Base-by-base conservation (phyloP, 2,113 vertebrate species). In the Promerops cafer region DNA sequence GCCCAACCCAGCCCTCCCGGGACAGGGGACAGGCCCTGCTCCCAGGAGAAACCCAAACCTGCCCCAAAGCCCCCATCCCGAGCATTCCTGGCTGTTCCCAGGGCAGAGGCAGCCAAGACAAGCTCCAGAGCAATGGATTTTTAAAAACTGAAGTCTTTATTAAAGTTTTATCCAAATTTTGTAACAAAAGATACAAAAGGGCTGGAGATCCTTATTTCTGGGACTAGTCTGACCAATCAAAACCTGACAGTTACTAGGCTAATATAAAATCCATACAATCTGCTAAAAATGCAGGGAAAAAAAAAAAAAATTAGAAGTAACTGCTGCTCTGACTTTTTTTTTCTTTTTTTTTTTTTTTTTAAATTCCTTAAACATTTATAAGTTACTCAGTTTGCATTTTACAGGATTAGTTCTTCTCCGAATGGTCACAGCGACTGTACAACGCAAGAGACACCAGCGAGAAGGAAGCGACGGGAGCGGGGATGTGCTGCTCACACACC, bases 181-280 rank as follows among this genome's bases (percentile, higher is more conserved):
- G 89, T 95, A 96, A 97, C 97, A 97, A 97, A 97, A 97, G 95
- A 96, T 92, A 97, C 90, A 98, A 97, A 97, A 97, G 91, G 95
- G 93, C 54, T 94, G 94, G 89, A 97, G 92, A 95, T 94, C 71
- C 82, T 96, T 77, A 93, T 79, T 96, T 88, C 83, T 87, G 93
- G 96, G 94, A 90, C 93, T 96, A 97, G 40, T 95, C 90, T 86
- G 91, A 97, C 91, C 95, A 92, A 95, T 85, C 30, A 23, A 94
- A 90, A 76, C 91, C 96, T 54, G 91, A 96, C 89, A 97, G 89
- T 89, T 74, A 93, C 91, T 95, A 94, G 70, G 94, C 96, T 94
- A 97, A 95, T 96, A 96, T 81, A 96, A 97, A 96, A 95, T 89
- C 96, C 96, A 94, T 95, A 96, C 85, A 84, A 87, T 95, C 93